Conservation (phyloP, 2,113 vertebrate genomes). For the Bubo scandiacus region DNA sequence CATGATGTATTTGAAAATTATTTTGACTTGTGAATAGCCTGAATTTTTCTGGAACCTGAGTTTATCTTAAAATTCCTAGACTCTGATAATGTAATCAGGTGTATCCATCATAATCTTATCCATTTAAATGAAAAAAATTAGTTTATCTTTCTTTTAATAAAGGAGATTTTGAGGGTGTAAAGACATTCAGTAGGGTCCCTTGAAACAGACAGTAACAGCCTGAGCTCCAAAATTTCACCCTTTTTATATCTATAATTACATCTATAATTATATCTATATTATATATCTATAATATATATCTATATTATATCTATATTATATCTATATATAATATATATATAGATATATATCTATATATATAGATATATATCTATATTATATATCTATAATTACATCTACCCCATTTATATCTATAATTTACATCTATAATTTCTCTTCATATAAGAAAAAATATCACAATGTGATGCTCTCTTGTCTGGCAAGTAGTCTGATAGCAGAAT, state of each 20-base stretch:
- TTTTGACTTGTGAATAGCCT: neutral
- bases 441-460: neutral
- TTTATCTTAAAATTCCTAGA: neutral
- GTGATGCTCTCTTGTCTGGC: neutral
- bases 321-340: no score
- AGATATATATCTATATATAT: no score
- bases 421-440: neutral
- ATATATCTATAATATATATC: no score
- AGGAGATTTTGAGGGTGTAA: neutral
- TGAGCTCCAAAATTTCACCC: neutral
- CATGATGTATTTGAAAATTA: neutral
- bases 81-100: neutral
- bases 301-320: no score
- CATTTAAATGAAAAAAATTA: neutral
- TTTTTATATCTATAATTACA: neutral
- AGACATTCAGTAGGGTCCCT: neutral
- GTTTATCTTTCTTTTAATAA: neutral
- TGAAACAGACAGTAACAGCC: neutral
- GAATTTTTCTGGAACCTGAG: neutral
- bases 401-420: no score
- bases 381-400: no score
- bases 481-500: neutral
- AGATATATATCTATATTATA: no score
- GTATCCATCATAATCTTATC: neutral
- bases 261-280: no score